These are phyloP conservation scores for Chaetophractus vellerosus DNA, from an alignment of 2,797 vertebrate species.

Conservation along the genomic window DNA sequence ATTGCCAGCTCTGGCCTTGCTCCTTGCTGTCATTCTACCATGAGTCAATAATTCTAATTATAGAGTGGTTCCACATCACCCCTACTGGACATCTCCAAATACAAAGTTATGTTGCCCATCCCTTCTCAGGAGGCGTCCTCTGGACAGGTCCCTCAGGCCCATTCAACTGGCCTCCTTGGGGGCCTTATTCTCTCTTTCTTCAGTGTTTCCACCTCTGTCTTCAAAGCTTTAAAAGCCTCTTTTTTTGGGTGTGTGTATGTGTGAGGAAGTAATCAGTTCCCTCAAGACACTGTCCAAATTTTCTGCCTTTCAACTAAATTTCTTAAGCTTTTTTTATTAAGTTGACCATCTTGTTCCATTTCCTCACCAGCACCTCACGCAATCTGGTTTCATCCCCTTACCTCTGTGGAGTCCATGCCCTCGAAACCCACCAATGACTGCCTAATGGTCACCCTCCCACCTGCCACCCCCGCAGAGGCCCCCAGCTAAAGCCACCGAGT, in stretches of 20 bases:
- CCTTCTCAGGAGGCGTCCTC: neutral
- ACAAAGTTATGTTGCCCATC: neutral
- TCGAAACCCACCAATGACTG: neutral
- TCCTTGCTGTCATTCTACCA: neutral
- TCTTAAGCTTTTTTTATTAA: neutral
- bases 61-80: neutral
- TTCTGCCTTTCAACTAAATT: neutral
- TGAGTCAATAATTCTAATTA: neutral
- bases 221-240: neutral
- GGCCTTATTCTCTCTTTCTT: neutral
- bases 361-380: neutral
- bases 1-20: neutral
- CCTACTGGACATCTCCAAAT: neutral
- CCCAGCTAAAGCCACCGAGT: accelerated
- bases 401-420: neutral
- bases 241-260: neutral
- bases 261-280: neutral
- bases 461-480: neutral
- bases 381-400: neutral
- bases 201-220: neutral
- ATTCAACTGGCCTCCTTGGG: neutral
- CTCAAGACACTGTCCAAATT: neutral
- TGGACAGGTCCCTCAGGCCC: neutral
- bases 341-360: neutral
- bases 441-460: neutral